Percentiles rank a stretch among this genome's conserved stretches.
These are phyloP conservation scores for Chymomyza procnemis DNA, from an alignment of 2,888 invertebrate genomes.

Conservation along the genomic window DNA sequence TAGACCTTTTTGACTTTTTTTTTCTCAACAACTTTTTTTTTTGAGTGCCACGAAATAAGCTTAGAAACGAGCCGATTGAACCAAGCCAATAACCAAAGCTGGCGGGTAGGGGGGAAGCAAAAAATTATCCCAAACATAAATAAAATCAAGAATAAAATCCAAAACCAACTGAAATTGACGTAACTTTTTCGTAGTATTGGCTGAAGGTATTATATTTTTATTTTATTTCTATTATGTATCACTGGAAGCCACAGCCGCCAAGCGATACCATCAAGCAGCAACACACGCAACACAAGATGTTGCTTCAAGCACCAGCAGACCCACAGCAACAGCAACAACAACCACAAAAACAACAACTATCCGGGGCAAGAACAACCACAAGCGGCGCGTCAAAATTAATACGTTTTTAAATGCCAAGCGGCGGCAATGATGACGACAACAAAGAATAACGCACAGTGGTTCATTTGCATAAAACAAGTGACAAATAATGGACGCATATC, in stretches of 20 bases:
- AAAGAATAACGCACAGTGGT: background rate
- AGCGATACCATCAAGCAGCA: background rate
- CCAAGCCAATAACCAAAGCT: background rate
- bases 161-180: constrained; percentile 58
- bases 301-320: constrained; percentile 4
- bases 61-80: background rate
- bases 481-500: background rate
- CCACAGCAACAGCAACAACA: constrained; percentile 25
- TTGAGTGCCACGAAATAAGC: background rate
- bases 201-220: background rate
- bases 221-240: background rate
- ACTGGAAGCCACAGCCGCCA: background rate
- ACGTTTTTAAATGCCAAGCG: constrained; percentile 68
- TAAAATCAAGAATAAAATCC: constrained; percentile 23
- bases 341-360: constrained; percentile 7
- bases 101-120: too few relatives aligned
- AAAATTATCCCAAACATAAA: background rate
- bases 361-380: constrained; percentile 11
- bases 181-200: constrained; percentile 57
- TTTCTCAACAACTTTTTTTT: too few relatives aligned
- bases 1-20: constrained; percentile 50
- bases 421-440: constrained; percentile 36
- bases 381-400: constrained; percentile 55
- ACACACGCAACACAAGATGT: constrained; percentile 46
- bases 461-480: background rate